These are phyloP conservation scores for Scaptomyza cyrtandrae DNA, from an alignment of 2,888 invertebrate genomes.

Conservation along the genomic window DNA sequence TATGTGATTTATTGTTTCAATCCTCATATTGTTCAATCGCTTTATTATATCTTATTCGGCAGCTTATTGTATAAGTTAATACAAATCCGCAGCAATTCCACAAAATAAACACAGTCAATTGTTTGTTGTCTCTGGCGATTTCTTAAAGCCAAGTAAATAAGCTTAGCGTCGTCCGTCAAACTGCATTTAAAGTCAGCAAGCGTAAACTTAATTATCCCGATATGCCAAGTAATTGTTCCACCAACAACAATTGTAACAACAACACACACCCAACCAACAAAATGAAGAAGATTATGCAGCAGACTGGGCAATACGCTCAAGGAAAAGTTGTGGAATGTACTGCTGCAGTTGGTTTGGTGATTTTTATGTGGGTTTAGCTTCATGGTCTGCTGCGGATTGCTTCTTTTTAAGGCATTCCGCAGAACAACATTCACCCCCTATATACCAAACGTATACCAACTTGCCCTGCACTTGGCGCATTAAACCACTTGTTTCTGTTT, in stretches of 20 bases:
- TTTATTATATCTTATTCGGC: background rate
- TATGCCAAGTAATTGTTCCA: conserved; percentile 65
- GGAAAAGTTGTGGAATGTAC: conserved; percentile 39
- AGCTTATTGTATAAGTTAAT: conserved; percentile 1
- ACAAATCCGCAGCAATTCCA: background rate
- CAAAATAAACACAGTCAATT: background rate
- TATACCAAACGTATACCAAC: background rate
- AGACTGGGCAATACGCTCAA: conserved; percentile 26
- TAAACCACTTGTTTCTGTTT: conserved; percentile 36
- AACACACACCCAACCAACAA: conserved; percentile 5
- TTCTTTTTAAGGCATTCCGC: conserved; percentile 26
- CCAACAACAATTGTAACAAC: conserved; percentile 17
- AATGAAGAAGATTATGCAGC: background rate
- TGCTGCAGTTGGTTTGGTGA: conserved; percentile 56
- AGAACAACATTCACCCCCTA: background rate
- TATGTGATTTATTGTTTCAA: background rate
- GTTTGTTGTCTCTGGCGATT: conserved; percentile 10
- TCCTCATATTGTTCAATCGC: background rate
- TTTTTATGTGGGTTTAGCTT: conserved; percentile 41
- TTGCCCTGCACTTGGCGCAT: conserved; percentile 22
- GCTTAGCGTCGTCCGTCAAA: conserved; percentile 41
- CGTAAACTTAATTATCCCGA: conserved; percentile 72
- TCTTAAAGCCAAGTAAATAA: conserved; percentile 35
- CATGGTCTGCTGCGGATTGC: conserved; percentile 64
- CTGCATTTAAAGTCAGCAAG: conserved; percentile 69